Conservation (phyloP, 2,888 invertebrate genomes). For the Meloe dianella region DNA sequence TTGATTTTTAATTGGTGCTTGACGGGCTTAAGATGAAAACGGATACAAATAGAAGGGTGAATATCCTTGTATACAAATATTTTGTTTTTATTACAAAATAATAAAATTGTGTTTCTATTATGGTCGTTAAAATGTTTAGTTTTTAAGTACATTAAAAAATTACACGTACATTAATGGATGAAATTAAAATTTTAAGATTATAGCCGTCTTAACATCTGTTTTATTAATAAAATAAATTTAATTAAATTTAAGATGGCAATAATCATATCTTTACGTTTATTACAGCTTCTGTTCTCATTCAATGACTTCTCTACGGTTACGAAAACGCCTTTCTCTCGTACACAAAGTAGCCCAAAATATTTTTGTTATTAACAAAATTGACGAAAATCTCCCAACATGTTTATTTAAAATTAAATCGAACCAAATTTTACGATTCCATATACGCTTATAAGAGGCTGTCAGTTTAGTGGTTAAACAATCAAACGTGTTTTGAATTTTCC, state of each 20-base stretch:
- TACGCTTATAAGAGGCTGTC: too few relatives aligned
- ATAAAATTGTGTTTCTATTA: slow-evolving; percentile 6
- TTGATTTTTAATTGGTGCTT: too few relatives aligned
- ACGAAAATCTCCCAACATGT: background rate
- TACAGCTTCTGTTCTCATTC: background rate
- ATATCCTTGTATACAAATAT: slow-evolving; percentile 30
- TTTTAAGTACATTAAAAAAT: background rate
- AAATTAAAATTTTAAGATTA: slow-evolving; percentile 5
- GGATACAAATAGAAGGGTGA: slow-evolving; percentile 35
- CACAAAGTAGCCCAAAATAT: background rate
- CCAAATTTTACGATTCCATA: too few relatives aligned
- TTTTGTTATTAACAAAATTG: background rate
- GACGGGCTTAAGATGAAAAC: slow-evolving; percentile 30
- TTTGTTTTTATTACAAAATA: background rate
- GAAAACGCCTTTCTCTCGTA: background rate
- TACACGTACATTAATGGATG: background rate
- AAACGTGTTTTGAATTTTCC: background rate
- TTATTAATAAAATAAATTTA: slow-evolving; percentile 5
- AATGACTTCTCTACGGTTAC: background rate
- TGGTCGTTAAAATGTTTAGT: slow-evolving; percentile 6
- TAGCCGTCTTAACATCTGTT: background rate
- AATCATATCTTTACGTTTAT: slow-evolving; percentile 1
- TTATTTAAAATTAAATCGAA: too few relatives aligned
- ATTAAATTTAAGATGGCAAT: slow-evolving; percentile 1
- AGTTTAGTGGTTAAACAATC: too few relatives aligned